Evolutionary conservation across 2,113 vertebrate genomes (phyloP).

Genomic region (Chinchilla lanigera): DNA sequence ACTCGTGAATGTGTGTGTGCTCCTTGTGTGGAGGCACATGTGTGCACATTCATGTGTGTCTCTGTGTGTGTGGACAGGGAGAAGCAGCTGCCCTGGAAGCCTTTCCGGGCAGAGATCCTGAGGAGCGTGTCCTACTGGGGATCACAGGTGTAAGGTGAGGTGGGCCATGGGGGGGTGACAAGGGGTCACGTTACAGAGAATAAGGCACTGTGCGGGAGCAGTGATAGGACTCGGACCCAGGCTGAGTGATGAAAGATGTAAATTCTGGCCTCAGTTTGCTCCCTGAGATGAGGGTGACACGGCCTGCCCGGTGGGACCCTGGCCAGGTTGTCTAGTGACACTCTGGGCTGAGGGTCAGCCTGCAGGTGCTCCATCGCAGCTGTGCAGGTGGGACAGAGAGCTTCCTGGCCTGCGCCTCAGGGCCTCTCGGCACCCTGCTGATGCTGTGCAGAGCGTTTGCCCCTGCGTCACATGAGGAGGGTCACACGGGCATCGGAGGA

Average conservation of each 20-base stretch:
- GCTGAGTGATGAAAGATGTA: not conserved
- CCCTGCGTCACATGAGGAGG: not conserved
- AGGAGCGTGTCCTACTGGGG: too few relatives aligned
- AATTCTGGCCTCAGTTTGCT: too few relatives aligned
- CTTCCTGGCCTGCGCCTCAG: not conserved
- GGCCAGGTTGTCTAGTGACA: rapidly evolving
- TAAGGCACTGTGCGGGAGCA: not conserved
- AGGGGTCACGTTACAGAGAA: not conserved
- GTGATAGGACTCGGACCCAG: not conserved
- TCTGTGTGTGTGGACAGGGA: not conserved
- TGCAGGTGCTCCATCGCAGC: not conserved
- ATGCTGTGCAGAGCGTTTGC: not conserved
- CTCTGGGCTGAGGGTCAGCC: not conserved
- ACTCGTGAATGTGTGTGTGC: too few relatives aligned
- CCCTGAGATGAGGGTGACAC: not conserved
- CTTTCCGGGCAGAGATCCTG: not conserved
- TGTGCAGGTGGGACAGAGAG: not conserved
- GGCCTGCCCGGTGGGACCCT: too few relatives aligned
- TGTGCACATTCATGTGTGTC: not conserved
- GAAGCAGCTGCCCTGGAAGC: not conserved
- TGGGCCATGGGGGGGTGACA: not conserved
- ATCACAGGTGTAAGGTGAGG: too few relatives aligned
- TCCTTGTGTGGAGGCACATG: not conserved
- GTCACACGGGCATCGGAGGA: not conserved
- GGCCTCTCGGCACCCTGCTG: not conserved